A percentile compares a stretch with the other conserved stretches of the same genome.
phyloP scores from a whole-genome alignment of 2,888 invertebrate species.

The Orgyia antiqua region DNA sequence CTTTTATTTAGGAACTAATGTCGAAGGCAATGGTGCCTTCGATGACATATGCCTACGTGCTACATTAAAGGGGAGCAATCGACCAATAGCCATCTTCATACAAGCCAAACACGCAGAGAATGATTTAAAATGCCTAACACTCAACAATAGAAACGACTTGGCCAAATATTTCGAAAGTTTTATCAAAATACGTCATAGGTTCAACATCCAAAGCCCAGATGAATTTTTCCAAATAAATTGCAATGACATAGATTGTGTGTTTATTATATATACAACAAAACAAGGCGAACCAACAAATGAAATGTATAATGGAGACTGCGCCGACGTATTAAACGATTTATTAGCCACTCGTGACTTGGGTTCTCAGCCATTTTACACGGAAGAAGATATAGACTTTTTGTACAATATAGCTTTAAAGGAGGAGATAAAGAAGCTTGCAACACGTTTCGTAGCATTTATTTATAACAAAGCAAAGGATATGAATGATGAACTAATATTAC shows the following conservation, averaged over 20 bases:
- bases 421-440: slow-evolving; percentile 1
- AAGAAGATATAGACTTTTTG: slow-evolving; percentile 1
- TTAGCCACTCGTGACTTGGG: slow-evolving; percentile 1
- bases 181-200: slow-evolving; percentile 10
- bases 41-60: slow-evolving; percentile 17
- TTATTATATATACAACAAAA: slow-evolving; percentile 1
- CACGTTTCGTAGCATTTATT: slow-evolving; percentile 1
- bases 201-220: slow-evolving; percentile 1
- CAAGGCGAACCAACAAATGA: background rate
- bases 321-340: background rate
- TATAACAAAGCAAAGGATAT: background rate
- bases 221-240: background rate
- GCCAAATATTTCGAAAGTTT: slow-evolving; percentile 16
- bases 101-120: slow-evolving; percentile 16
- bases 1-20: slow-evolving; percentile 18
- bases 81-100: slow-evolving; percentile 7
- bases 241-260: slow-evolving; percentile 1
- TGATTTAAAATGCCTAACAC: slow-evolving; percentile 5
- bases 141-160: slow-evolving; percentile 8
- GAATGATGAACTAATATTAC: slow-evolving; percentile 1
- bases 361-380: background rate
- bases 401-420: slow-evolving; percentile 1
- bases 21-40: slow-evolving; percentile 15
- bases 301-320: background rate
- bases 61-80: background rate